These are phyloP conservation scores for Lepidochrysops patricia DNA, from an alignment of 2,888 invertebrate genomes.

Conservation along the genomic window DNA sequence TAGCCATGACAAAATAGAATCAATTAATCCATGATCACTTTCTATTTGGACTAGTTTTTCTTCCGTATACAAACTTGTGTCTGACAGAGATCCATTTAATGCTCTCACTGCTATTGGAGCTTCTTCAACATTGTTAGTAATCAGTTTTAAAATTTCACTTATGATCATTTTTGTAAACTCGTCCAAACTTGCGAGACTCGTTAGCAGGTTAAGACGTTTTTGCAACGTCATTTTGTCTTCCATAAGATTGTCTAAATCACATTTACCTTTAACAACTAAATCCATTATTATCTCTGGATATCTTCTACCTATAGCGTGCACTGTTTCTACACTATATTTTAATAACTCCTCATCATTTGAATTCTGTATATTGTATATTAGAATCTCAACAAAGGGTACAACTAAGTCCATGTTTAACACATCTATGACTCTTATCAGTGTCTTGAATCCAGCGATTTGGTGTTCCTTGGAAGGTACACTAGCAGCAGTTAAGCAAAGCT, in stretches of 20 bases:
- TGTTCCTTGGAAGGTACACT: conserved; percentile 54
- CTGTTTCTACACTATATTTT: conserved; percentile 56
- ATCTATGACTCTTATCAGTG: conserved; percentile 60
- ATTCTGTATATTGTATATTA: conserved; percentile 63
- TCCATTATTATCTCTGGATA: conserved; percentile 71
- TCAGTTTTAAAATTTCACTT: conserved; percentile 54
- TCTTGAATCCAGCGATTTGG: conserved; percentile 67
- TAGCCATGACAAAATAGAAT: conserved; percentile 52
- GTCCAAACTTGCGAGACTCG: conserved; percentile 60
- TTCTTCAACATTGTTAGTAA: conserved; percentile 36
- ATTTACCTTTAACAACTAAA: conserved; percentile 61
- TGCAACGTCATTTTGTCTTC: conserved; percentile 42
- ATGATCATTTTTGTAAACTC: conserved; percentile 63
- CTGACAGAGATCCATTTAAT: conserved; percentile 45
- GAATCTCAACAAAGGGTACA: conserved; percentile 63
- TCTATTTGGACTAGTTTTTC: conserved; percentile 57
- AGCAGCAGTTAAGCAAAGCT: conserved; percentile 68
- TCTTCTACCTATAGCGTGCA: conserved; percentile 67
- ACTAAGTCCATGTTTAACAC: conserved; percentile 61
- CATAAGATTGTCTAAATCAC: conserved; percentile 45
- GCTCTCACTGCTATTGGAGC: conserved; percentile 49
- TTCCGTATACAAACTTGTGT: conserved; percentile 42
- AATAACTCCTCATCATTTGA: conserved; percentile 56
- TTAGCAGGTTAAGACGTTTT: conserved; percentile 58
- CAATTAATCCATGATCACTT: conserved; percentile 56